phyloP scores from a whole-genome alignment of 2,888 invertebrate species.

The Pecten maximus region DNA sequence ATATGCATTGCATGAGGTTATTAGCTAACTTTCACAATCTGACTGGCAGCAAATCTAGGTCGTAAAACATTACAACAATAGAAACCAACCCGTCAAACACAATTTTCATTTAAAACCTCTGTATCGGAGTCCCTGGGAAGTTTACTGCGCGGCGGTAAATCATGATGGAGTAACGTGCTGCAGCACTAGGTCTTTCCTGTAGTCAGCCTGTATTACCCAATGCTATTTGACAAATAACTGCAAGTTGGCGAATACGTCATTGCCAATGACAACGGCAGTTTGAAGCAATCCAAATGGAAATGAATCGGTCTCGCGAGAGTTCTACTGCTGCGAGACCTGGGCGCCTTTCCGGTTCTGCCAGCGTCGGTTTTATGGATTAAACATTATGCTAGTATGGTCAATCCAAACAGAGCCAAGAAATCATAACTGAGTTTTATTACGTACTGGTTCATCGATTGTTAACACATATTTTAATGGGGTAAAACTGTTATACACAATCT shows the following conservation, averaged over 20 bases:
- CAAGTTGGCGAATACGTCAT: constrained; percentile 13
- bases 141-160: background rate
- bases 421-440: background rate
- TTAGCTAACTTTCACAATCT: background rate
- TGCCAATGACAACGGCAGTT: constrained; percentile 16
- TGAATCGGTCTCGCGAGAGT: constrained; percentile 30
- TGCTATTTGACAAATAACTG: constrained; percentile 8
- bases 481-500: background rate
- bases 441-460: background rate
- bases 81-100: background rate
- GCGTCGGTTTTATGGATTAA: constrained; percentile 18
- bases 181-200: background rate
- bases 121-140: background rate
- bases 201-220: background rate
- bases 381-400: constrained; percentile 18
- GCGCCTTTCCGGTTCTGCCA: constrained; percentile 8
- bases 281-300: constrained; percentile 35
- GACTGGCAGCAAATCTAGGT: background rate
- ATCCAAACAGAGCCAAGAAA: background rate
- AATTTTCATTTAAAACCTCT: constrained; percentile 4
- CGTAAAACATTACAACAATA: background rate
- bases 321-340: background rate
- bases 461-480: background rate
- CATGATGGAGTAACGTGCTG: background rate
- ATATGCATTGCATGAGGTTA: background rate